Base-by-base conservation (phyloP, 2,113 vertebrate species). In the Hippocampus barbouri region DNA sequence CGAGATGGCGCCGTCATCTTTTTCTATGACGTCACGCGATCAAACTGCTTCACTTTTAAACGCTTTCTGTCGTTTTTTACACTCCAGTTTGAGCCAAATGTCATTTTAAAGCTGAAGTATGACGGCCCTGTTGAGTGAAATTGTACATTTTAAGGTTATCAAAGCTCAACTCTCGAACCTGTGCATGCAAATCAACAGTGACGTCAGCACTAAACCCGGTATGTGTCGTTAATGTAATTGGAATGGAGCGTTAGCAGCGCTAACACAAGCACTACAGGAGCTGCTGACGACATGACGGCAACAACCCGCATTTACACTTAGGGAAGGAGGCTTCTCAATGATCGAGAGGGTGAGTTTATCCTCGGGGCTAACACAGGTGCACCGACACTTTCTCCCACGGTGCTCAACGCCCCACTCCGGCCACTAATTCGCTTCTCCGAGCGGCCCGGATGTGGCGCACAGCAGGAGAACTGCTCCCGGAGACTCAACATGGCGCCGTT, bases 381-480 rank as follows among this genome's bases (percentile, higher is more conserved):
- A 84, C 87, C 27, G 40, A 78, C 7, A 30, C 16, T 61, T 27
- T 5, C 23, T 67, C 62, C 73, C 69, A n/a, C 47, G 1, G 72
- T 70, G 72, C 83, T 69, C 87, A 76, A 80, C 85, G 79, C 85
- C 86, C 86, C 79, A 83, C 80, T 78, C 76, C 49, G 12, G 69
- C 74, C 76, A 80, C 86, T 90, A 85, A 86, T 88, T 87, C 80
- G 85, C 86, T 87, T 80, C 53, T 67, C 56, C 15, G 49, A 82
- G 75, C 87, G 73, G 83, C 90, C 90, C 89, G 89, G 90, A 91
- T 91, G 90, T 91, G 87, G 87, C 89, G 83, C 89, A 79, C 90
- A 86, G 85, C 74, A 82, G 83, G 80, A 75, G 83, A 79, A 78
- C 78, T 64, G 81, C 79, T 81, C 76, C 72, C 85, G 79, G 80